phyloP scores from a whole-genome alignment of 2,888 invertebrate genomes.

The Norana najaformis region DNA sequence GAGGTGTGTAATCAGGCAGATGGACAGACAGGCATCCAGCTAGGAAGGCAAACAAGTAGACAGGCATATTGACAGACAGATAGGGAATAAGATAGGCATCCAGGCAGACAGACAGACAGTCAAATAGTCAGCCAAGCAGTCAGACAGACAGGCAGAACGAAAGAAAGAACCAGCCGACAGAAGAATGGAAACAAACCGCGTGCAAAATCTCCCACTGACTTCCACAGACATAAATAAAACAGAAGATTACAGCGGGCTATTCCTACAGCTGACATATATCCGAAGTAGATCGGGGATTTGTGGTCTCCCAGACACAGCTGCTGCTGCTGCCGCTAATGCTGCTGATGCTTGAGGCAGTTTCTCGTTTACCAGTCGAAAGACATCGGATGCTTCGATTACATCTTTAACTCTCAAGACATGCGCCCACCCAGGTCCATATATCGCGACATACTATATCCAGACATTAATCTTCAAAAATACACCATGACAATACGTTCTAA shows the following conservation, averaged over 20 bases:
- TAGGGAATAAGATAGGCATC: background rate
- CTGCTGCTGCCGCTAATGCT: background rate
- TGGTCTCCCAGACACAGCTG: background rate
- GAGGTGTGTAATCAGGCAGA: too few species aligned
- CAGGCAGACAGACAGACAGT: background rate
- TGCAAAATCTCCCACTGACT: background rate
- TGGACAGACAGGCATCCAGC: too few species aligned
- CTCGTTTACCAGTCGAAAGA: background rate
- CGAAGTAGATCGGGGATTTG: background rate
- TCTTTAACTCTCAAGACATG: conserved; percentile 1
- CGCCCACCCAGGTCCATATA: background rate
- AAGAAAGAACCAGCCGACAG: too few species aligned
- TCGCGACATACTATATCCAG: too few species aligned
- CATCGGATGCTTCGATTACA: background rate
- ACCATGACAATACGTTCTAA: too few species aligned
- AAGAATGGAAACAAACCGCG: too few species aligned
- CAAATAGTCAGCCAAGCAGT: background rate
- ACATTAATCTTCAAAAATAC: too few species aligned
- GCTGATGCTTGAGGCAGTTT: background rate
- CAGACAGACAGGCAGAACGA: background rate
- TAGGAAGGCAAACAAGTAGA: too few species aligned
- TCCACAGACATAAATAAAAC: background rate
- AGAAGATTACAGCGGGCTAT: background rate
- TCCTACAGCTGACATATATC: background rate
- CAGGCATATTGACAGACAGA: background rate